A percentile compares a stretch with the other conserved stretches of the same genome.
These are phyloP conservation scores for Argyra leucocephala DNA, from an alignment of 2,888 invertebrate species.

Conservation along the genomic window DNA sequence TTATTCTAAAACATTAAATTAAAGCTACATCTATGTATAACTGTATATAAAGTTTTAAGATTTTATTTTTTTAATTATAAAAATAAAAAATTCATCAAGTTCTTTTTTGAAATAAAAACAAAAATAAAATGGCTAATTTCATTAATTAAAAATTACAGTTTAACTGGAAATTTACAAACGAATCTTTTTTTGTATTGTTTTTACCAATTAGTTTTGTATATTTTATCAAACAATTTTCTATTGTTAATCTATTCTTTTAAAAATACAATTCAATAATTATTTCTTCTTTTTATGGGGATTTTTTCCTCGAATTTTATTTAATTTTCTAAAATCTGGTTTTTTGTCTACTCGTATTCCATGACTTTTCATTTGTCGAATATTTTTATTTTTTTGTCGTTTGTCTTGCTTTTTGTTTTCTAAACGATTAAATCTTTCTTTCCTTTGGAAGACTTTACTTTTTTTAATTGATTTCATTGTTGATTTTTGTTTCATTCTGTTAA, in stretches of 20 bases:
- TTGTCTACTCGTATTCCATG: constrained; percentile 7
- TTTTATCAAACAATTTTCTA: neutral
- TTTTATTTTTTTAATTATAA: too few species aligned
- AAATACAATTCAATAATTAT: too few species aligned
- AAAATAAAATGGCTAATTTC: too few species aligned
- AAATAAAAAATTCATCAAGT: too few species aligned
- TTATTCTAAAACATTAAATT: neutral
- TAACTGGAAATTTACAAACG: too few species aligned
- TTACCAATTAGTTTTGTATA: neutral
- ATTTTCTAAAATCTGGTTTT: constrained; percentile 4
- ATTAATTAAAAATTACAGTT: too few species aligned
- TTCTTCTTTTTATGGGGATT: constrained; percentile 11
- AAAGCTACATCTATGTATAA: too few species aligned
- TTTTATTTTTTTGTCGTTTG: constrained; percentile 37
- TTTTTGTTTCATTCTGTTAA: constrained; percentile 59
- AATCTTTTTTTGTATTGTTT: neutral
- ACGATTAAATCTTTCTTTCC: constrained; percentile 61
- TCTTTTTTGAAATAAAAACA: too few species aligned
- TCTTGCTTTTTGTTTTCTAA: constrained; percentile 61
- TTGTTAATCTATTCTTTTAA: too few species aligned
- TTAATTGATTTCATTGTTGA: constrained; percentile 64
- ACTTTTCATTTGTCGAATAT: constrained; percentile 4
- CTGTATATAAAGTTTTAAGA: too few species aligned
- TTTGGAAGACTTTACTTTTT: constrained; percentile 67
- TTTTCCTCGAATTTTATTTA: constrained; percentile 7